Conservation (phyloP, 2,113 vertebrate species). For the Cavia aperea region DNA sequence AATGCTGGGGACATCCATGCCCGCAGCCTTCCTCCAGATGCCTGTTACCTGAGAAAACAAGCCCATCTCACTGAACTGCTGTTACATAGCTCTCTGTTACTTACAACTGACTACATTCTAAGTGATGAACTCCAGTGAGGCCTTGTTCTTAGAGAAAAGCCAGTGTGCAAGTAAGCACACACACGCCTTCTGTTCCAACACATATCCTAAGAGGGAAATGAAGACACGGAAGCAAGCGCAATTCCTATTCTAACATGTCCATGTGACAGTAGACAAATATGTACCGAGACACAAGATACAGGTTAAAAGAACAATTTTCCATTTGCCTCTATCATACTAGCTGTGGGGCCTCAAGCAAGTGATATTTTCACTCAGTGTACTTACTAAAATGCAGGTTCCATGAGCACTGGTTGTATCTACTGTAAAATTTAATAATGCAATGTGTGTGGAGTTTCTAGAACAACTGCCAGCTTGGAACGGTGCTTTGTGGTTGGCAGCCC, state of each 20-base stretch:
- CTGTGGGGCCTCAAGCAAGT: background rate
- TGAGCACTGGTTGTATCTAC: background rate
- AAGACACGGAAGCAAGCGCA: background rate
- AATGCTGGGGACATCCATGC: background rate
- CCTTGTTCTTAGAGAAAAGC: background rate
- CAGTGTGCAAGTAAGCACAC: background rate
- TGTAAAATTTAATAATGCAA: background rate
- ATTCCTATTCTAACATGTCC: background rate
- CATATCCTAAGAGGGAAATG: background rate
- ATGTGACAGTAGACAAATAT: background rate
- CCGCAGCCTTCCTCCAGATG: background rate
- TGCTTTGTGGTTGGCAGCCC: background rate
- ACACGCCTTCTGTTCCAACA: background rate
- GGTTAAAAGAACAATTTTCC: background rate
- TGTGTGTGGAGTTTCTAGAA: background rate
- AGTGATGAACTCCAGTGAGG: background rate
- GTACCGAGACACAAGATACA: background rate
- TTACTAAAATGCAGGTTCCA: conserved; percentile 11
- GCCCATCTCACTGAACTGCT: background rate
- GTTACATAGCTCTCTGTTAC: background rate
- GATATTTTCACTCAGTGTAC: background rate
- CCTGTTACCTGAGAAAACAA: background rate
- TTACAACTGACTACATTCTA: background rate
- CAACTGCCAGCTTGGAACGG: background rate
- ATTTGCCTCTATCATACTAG: background rate